phyloP scores from a whole-genome alignment of 2,888 invertebrate species.

The Gymnoscelis rufifasciata region DNA sequence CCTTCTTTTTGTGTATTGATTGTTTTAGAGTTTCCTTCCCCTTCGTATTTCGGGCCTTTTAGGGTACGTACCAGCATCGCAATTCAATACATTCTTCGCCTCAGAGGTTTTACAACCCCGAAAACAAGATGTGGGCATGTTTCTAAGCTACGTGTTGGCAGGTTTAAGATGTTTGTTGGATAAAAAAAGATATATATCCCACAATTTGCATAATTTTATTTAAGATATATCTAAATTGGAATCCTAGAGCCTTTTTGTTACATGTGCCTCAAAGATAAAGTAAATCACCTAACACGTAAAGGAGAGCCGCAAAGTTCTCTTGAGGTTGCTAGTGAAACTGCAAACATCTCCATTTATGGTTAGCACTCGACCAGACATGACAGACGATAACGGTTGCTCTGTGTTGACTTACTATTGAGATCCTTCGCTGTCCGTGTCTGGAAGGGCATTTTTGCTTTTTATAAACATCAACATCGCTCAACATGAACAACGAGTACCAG shows the following conservation, averaged over 20 bases:
- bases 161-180: too few relatives aligned
- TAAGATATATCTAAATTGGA: too few relatives aligned
- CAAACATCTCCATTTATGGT: constrained; percentile 40
- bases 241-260: neutral
- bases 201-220: too few relatives aligned
- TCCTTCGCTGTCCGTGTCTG: constrained; percentile 10
- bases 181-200: too few relatives aligned
- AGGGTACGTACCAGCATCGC: neutral
- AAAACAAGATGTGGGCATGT: too few relatives aligned
- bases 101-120: too few relatives aligned
- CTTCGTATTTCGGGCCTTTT: constrained; percentile 1
- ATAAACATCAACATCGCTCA: constrained; percentile 3
- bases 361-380: constrained; percentile 19
- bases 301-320: constrained; percentile 40
- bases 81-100: too few relatives aligned
- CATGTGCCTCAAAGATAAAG: neutral
- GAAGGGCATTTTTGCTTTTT: constrained; percentile 18
- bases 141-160: too few relatives aligned
- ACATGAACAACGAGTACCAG: neutral
- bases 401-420: constrained; percentile 25
- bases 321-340: constrained; percentile 48
- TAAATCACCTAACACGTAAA: constrained; percentile 1
- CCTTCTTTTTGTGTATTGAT: neutral
- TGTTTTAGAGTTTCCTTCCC: neutral
- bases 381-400: constrained; percentile 35